Evolutionary conservation across 2,797 vertebrate genomes (phyloP), one percentile per base, ranked within the genome.

Genomic region (Sebastes iracundus): DNA sequence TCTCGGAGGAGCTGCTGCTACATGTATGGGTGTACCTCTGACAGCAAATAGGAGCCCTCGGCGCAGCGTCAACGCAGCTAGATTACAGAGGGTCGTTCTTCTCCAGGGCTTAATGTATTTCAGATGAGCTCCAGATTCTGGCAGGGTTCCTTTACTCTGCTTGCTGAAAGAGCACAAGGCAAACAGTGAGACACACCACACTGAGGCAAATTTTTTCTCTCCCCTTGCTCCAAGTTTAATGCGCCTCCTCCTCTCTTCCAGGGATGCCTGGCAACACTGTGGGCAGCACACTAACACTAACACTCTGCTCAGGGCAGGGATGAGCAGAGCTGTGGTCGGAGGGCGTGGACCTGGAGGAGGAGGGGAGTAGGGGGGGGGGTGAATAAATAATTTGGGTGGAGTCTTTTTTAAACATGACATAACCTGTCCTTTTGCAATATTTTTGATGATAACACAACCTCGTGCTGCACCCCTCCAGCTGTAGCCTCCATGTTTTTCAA

Each of bases 101-200:
- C 90, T 93, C 79, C 83, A 56, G 87, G 73, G 76, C 83, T 89
- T 94, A 91, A 94, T 92, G 75, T 73, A 87, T 92, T 90, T 95
- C 90, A 94, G 94, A 93, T 93, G 91, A 94, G 90, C 84, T 88
- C 83, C 80, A 72, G 72, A 79, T 78, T 78, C 88, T 89, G 93
- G 80, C 88, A 69, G n/a, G 18, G 61, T 33, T 88, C 25, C 85
- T 84, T 84, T 10, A 22, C 63, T 87, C 75, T 83, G 77, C 87
- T 81, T 62, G 76, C 80, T 83, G 74, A 71, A 85, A 75, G 75
- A 79, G 28, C 55, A 81, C 64, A 82, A 77, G 64, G 68, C 80
- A 88, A 82, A 85, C 60, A 85, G 78, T 71, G 16, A 81, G 18
- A 79, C 67, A 38, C 68, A 52, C 75, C 49, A 62, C 83, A 75